Percentiles rank a stretch among this genome's conserved stretches.
Conservation (phyloP, 2,888 invertebrate genomes). For the Bursaphelenchus okinawaensis region DNA sequence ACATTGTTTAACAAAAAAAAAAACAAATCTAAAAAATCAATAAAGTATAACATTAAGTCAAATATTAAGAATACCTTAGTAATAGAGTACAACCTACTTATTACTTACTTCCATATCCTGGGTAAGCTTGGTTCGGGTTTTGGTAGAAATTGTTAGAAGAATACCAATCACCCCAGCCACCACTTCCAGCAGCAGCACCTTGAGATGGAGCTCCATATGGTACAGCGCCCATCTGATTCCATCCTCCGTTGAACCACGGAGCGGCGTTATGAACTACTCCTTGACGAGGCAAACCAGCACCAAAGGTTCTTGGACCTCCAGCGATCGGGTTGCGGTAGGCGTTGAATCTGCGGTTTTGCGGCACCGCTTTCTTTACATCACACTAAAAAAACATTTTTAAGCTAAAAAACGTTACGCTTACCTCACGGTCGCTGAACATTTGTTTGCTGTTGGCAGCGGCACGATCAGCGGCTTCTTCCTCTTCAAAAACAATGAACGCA, state of each 20-base stretch:
- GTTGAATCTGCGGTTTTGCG: slow-evolving; percentile 47
- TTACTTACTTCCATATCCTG: slow-evolving; percentile 12
- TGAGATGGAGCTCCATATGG: slow-evolving; percentile 33
- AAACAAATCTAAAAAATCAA: too few species aligned
- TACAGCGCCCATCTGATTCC: slow-evolving; percentile 42
- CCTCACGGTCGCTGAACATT: slow-evolving; percentile 53
- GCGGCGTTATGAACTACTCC: slow-evolving; percentile 1
- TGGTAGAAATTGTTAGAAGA: slow-evolving; percentile 20
- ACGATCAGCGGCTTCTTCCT: slow-evolving; percentile 55
- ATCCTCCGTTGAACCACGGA: slow-evolving; percentile 17
- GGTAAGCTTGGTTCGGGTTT: slow-evolving; percentile 9
- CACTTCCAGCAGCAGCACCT: slow-evolving; percentile 19
- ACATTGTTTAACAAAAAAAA: background rate
- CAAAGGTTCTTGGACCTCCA: slow-evolving; percentile 15
- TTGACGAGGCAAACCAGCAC: slow-evolving; percentile 12
- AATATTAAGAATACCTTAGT: background rate
- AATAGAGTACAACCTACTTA: background rate
- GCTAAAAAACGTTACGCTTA: slow-evolving; percentile 4
- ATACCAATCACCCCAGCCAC: slow-evolving; percentile 43
- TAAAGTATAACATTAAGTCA: too few species aligned
- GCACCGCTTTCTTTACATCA: slow-evolving; percentile 58
- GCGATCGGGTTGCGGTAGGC: slow-evolving; percentile 2
- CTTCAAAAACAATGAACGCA: slow-evolving; percentile 58
- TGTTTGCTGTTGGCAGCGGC: slow-evolving; percentile 53
- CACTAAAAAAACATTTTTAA: slow-evolving; percentile 35